Percentiles rank a stretch among this genome's conserved stretches.
These are phyloP conservation scores for Apostichopus leukothele DNA, from an alignment of 53 echinoderm and acorn worm species.

Conservation along the genomic window DNA sequence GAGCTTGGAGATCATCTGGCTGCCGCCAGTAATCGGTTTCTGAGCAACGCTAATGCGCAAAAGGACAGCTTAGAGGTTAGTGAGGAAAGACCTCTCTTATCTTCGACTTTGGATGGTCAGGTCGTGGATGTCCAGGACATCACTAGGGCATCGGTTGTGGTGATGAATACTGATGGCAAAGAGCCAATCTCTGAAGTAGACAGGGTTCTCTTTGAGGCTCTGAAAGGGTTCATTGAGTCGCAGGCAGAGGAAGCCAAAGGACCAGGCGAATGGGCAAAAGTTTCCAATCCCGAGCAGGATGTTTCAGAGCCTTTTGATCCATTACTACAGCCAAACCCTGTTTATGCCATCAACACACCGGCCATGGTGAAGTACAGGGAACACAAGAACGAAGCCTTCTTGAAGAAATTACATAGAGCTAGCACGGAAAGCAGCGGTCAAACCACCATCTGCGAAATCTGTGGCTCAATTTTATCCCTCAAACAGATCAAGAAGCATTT, in stretches of 20 bases:
- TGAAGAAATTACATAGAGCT: conserved; percentile 7
- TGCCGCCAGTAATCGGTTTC: background rate
- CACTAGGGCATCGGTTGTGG: background rate
- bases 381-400: background rate
- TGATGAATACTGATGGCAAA: background rate
- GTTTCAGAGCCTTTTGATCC: background rate
- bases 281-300: background rate
- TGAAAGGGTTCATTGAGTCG: conserved; percentile 26
- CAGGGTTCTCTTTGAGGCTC: conserved; percentile 32
- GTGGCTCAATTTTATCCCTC: background rate
- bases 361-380: conserved; percentile 35
- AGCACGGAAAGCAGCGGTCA: background rate
- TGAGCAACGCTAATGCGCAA: background rate
- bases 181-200: conserved; percentile 25
- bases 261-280: background rate
- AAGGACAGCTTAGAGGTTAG: background rate
- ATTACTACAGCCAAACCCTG: background rate
- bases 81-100: background rate
- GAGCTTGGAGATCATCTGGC: background rate
- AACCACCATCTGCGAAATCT: conserved; percentile 24
- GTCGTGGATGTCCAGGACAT: background rate
- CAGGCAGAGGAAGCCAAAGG: background rate
- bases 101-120: background rate
- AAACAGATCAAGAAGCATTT: conserved; percentile 2
- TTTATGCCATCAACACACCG: conserved; percentile 28